phyloP scores from a whole-genome alignment of 2,888 invertebrate genomes.

The Xestobium rufovillosum region DNA sequence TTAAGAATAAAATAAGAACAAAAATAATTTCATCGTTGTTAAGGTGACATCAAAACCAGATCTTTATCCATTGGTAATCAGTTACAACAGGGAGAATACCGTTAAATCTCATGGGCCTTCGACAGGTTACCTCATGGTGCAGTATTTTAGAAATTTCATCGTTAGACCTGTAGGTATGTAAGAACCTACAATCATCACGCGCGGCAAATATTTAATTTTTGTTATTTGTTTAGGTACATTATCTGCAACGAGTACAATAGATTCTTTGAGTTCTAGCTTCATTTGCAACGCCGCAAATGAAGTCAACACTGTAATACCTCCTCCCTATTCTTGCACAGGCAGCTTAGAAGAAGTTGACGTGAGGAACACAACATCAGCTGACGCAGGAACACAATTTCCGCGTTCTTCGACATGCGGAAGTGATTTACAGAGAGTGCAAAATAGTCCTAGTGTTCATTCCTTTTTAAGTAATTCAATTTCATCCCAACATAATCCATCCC shows the following conservation, averaged over 20 bases:
- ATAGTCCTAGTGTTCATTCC: conserved; percentile 34
- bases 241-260: conserved; percentile 78
- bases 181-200: no score
- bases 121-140: conserved; percentile 75
- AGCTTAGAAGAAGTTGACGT: conserved; percentile 65
- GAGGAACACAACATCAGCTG: no score
- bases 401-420: conserved; percentile 52
- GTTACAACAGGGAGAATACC: conserved; percentile 63
- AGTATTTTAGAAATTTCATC: conserved; percentile 74
- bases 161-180: conserved; percentile 59
- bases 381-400: conserved; percentile 42
- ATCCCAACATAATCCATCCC: no score
- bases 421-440: conserved; percentile 32
- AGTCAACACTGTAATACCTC: conserved; percentile 74
- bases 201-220: conserved; percentile 35
- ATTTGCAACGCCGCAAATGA: conserved; percentile 79
- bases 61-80: conserved; percentile 76
- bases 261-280: conserved; percentile 80
- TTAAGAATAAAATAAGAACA: not conserved
- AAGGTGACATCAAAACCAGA: conserved; percentile 79
- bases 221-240: conserved; percentile 55
- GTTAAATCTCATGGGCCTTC: conserved; percentile 55
- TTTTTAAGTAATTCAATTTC: conserved; percentile 24
- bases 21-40: not conserved
- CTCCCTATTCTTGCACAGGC: conserved; percentile 74